A percentile compares a stretch with the other conserved stretches of the same genome.
Evolutionary conservation across 2,797 vertebrate species (phyloP).

Genomic region (Alfaro cultratus): DNA sequence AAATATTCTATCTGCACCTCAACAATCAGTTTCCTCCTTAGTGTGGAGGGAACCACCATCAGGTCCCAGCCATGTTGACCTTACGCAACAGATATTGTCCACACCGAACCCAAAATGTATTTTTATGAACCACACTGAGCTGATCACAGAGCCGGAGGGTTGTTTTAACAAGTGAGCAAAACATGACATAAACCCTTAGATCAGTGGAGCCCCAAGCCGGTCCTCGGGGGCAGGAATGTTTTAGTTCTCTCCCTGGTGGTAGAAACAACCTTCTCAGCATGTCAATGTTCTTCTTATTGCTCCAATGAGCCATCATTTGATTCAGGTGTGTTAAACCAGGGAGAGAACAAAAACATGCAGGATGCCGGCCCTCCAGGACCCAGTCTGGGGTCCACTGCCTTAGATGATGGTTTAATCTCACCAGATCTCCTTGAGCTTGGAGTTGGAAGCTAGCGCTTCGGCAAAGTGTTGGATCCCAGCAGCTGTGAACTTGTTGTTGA

Average conservation of each 20-base stretch:
- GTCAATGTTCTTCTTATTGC: too few species aligned
- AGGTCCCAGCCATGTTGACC: not conserved
- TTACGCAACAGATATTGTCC: not conserved
- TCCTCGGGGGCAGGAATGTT: too few species aligned
- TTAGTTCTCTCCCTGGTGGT: too few species aligned
- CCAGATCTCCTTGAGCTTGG: slow-evolving; percentile 88
- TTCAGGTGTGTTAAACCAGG: too few species aligned
- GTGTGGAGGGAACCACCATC: not conserved
- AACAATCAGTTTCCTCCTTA: not conserved
- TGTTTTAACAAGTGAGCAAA: not conserved
- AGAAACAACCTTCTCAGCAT: too few species aligned
- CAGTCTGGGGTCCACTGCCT: too few species aligned
- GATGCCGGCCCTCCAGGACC: too few species aligned
- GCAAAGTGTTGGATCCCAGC: slow-evolving; percentile 81
- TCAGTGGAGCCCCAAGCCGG: too few species aligned
- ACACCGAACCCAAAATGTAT: not conserved
- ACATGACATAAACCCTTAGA: not conserved
- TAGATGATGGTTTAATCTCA: slow-evolving; percentile 47
- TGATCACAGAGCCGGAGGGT: not conserved
- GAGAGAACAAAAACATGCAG: too few species aligned
- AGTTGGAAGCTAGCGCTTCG: slow-evolving; percentile 84
- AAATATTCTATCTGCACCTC: not conserved
- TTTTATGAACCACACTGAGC: not conserved
- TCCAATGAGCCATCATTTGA: too few species aligned
- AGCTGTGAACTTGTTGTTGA: slow-evolving; percentile 87